Conservation (phyloP, 2,888 invertebrate genomes). For the Electrophaes corylata region DNA sequence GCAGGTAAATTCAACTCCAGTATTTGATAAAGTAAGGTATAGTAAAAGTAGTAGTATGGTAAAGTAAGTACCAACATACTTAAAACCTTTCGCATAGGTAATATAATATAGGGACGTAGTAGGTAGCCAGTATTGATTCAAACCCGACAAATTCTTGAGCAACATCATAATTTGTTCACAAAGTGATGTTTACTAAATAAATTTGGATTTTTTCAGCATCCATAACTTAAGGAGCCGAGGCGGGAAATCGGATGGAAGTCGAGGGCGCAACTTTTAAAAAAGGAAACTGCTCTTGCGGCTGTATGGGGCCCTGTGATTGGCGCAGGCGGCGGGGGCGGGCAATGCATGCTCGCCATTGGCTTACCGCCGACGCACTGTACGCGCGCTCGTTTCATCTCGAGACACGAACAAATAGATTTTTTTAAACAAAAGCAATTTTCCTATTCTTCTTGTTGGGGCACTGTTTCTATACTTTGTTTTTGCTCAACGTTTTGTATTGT, state of each 20-base stretch:
- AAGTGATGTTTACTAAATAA: conserved; percentile 76
- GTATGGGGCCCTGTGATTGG: conserved; percentile 66
- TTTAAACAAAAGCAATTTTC: conserved; percentile 84
- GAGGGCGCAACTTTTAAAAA: conserved; percentile 83
- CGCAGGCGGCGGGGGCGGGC: conserved; percentile 71
- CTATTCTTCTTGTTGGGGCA: conserved; percentile 82
- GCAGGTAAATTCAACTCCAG: no score
- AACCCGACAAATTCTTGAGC: conserved; percentile 46
- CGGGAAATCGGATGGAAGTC: conserved; percentile 83
- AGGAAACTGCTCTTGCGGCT: conserved; percentile 80
- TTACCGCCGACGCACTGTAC: conserved; percentile 67
- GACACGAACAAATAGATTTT: conserved; percentile 82
- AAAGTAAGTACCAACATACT: no score
- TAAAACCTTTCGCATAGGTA: no score
- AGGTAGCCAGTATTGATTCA: not conserved
- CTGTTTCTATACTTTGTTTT: conserved; percentile 81
- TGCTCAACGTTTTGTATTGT: conserved; percentile 81
- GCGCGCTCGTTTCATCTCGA: conserved; percentile 79
- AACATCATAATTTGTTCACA: conserved; percentile 80
- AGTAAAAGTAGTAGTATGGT: no score
- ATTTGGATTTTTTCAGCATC: conserved; percentile 77
- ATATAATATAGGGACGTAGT: no score
- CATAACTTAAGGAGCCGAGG: conserved; percentile 76
- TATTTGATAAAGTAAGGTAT: no score
- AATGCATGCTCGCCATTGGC: conserved; percentile 70